Percentiles rank a stretch among this genome's conserved stretches.
phyloP scores from a whole-genome alignment of 2,797 vertebrate genomes.

The Fistularia commersonii region DNA sequence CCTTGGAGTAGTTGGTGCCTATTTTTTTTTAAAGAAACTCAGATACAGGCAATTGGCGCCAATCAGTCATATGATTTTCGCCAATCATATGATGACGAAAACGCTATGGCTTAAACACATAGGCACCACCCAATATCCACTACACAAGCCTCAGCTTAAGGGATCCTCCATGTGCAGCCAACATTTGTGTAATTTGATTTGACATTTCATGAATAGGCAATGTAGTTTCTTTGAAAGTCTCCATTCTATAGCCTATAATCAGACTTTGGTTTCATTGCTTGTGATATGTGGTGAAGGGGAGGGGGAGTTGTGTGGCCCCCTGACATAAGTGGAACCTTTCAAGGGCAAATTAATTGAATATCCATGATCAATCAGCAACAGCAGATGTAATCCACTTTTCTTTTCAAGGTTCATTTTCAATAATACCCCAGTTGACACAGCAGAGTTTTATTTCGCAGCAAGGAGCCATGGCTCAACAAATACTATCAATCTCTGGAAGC shows the following conservation, averaged over 20 bases:
- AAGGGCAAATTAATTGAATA: conserved; percentile 54
- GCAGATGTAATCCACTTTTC: conserved; percentile 25
- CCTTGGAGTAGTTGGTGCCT: too few species aligned
- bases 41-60: too few species aligned
- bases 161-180: conserved; percentile 61
- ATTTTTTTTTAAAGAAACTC: too few species aligned
- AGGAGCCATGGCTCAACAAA: conserved; percentile 46
- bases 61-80: too few species aligned
- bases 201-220: conserved; percentile 71
- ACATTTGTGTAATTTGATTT: conserved; percentile 74
- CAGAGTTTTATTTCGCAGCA: conserved; percentile 35
- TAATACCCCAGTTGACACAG: conserved; percentile 29
- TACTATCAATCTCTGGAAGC: conserved; percentile 35
- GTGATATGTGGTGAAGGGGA: conserved; percentile 47
- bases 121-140: too few species aligned
- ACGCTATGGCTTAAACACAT: too few species aligned
- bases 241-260: conserved; percentile 43
- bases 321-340: conserved; percentile 51
- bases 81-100: too few species aligned
- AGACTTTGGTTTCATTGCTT: conserved; percentile 48
- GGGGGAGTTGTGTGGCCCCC: conserved; percentile 51
- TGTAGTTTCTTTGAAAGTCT: conserved; percentile 58
- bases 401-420: conserved; percentile 29
- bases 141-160: conserved; percentile 55
- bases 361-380: not conserved